These are phyloP conservation scores for Eurystomus glaucurus DNA, from an alignment of 2,797 vertebrate genomes.

Conservation along the genomic window DNA sequence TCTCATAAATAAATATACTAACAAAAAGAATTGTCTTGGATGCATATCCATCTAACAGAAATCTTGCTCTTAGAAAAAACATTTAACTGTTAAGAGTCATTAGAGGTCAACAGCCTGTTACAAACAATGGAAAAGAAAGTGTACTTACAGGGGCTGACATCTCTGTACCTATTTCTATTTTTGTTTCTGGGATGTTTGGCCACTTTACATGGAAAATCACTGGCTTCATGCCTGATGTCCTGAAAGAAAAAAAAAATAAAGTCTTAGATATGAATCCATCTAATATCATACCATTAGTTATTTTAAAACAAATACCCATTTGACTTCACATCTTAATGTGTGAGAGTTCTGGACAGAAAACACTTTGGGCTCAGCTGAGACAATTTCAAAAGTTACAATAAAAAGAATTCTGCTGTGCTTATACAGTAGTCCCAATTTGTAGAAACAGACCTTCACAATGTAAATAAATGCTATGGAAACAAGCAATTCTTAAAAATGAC, in stretches of 20 bases:
- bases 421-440: not conserved
- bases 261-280: conserved; percentile 24
- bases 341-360: not conserved
- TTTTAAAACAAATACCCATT: conserved; percentile 24
- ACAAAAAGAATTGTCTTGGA: not conserved
- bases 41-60: not conserved
- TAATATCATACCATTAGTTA: not conserved
- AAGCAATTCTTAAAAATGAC: not conserved
- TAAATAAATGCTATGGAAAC: not conserved
- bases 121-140: not conserved
- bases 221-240: conserved; percentile 96
- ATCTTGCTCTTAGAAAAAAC: not conserved
- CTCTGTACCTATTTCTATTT: conserved; percentile 97
- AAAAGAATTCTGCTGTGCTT: not conserved
- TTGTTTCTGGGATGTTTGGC: conserved; percentile 97
- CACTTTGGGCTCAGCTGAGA: not conserved
- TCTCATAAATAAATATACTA: not conserved
- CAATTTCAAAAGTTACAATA: not conserved
- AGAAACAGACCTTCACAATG: not conserved
- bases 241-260: conserved; percentile 72
- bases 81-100: not conserved
- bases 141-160: conserved; percentile 98
- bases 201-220: conserved; percentile 96
- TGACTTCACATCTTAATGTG: not conserved
- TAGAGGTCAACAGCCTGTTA: not conserved